A percentile compares a stretch with the other conserved stretches of the same genome.
Conservation (phyloP, 1,140 invertebrate genomes). For the Agrypnia vestita region DNA sequence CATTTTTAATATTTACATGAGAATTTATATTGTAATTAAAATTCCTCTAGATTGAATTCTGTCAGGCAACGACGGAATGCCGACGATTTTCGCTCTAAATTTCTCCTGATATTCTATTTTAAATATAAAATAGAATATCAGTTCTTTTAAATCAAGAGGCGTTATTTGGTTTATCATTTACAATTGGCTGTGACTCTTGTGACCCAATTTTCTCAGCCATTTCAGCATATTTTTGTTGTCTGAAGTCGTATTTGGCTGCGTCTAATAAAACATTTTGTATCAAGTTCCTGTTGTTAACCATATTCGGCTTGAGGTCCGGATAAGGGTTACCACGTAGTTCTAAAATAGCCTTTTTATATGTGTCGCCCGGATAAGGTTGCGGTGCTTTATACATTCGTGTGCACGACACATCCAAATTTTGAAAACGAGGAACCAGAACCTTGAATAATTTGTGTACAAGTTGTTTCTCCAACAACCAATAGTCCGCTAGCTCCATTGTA, state of each 20-base stretch:
- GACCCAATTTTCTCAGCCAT: constrained; percentile 67
- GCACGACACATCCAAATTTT: constrained; percentile 80
- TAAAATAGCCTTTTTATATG: constrained; percentile 76
- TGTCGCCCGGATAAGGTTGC: constrained; percentile 73
- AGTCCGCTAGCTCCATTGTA: constrained; percentile 93
- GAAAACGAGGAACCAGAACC: constrained; percentile 88
- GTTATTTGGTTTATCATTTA: constrained; percentile 21
- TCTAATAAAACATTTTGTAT: constrained; percentile 82
- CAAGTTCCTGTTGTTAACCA: constrained; percentile 75
- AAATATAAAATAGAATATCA: constrained; percentile 55
- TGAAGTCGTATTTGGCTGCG: constrained; percentile 82
- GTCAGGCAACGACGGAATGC: no score
- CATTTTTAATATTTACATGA: no score
- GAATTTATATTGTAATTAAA: no score
- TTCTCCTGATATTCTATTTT: constrained; percentile 45
- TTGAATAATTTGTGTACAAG: constrained; percentile 94
- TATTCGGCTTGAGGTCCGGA: constrained; percentile 74
- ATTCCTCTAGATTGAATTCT: no score
- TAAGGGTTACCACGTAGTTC: constrained; percentile 87
- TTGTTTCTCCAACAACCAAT: constrained; percentile 92
- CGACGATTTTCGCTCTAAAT: no score
- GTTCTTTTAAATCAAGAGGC: constrained; percentile 55
- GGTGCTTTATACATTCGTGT: constrained; percentile 85
- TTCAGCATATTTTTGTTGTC: constrained; percentile 70
- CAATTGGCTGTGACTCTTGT: constrained; percentile 1